phyloP scores from a whole-genome alignment of 2,113 vertebrate species.

The Perca fluviatilis region DNA sequence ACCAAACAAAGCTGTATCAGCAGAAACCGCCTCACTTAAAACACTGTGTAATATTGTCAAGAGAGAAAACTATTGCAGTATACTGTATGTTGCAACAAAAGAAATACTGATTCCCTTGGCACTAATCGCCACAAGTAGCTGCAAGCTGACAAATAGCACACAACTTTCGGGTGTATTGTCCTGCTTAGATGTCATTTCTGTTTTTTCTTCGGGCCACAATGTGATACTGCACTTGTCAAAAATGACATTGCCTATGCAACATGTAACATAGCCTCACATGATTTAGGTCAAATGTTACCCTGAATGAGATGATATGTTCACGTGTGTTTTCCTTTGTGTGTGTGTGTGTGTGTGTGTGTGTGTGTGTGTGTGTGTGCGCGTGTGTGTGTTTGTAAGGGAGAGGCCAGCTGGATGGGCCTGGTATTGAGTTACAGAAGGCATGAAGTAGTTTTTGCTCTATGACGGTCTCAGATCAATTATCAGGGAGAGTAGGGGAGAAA shows the following conservation, averaged over 20 bases:
- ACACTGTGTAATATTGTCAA: background rate
- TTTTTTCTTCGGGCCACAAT: background rate
- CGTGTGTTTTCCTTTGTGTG: background rate
- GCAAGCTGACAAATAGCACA: background rate
- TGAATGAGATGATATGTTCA: background rate
- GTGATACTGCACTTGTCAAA: background rate
- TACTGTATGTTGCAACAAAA: background rate
- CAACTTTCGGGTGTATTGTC: background rate
- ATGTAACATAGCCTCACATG: slow-evolving; percentile 2
- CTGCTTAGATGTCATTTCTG: background rate
- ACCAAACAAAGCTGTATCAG: background rate
- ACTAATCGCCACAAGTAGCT: background rate
- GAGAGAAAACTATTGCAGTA: background rate
- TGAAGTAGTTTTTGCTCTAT: slow-evolving; percentile 68
- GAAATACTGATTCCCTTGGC: too few species aligned
- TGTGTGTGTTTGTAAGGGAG: slow-evolving; percentile 41
- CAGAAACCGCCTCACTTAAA: background rate
- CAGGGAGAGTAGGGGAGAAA: slow-evolving; percentile 56
- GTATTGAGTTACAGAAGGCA: slow-evolving; percentile 80
- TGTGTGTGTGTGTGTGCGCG: slow-evolving; percentile 41
- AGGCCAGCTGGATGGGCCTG: slow-evolving; percentile 72
- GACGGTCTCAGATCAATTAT: slow-evolving; percentile 80
- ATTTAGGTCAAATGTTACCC: background rate
- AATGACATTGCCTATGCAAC: background rate
- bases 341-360: slow-evolving; percentile 53